Conservation (phyloP, 2,113 vertebrate genomes). For the Phylloscopus trochiloides region DNA sequence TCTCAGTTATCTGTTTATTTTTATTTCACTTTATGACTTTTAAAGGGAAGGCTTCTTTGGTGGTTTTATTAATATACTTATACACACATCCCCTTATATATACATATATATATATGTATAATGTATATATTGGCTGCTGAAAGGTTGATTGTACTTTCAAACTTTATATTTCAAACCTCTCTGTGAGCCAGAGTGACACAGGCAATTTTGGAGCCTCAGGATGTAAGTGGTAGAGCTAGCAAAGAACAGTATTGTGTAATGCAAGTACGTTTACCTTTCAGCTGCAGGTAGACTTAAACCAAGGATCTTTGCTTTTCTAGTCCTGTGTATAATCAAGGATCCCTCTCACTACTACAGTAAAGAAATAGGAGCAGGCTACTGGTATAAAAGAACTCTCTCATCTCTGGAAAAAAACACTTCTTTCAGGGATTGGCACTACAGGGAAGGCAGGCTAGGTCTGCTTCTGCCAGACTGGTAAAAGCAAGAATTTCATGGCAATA, state of each 20-base stretch:
- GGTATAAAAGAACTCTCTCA: neutral
- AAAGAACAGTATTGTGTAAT: neutral
- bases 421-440: neutral
- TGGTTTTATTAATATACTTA: neutral
- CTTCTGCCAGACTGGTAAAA: neutral
- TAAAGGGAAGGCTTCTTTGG: neutral
- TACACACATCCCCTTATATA: neutral
- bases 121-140: neutral
- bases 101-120: neutral
- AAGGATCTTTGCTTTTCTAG: neutral
- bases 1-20: neutral
- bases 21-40: neutral
- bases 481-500: neutral
- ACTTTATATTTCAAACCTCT: neutral
- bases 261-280: neutral
- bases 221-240: neutral
- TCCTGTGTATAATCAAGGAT: neutral
- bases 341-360: neutral
- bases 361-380: neutral
- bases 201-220: neutral
- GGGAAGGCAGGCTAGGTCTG: neutral
- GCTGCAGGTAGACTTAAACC: neutral
- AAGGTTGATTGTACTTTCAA: neutral
- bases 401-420: neutral
- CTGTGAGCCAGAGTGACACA: neutral